Percentiles rank a stretch among this genome's conserved stretches.
Conservation (phyloP, 2,888 invertebrate species). For the Napeogenes sylphis region DNA sequence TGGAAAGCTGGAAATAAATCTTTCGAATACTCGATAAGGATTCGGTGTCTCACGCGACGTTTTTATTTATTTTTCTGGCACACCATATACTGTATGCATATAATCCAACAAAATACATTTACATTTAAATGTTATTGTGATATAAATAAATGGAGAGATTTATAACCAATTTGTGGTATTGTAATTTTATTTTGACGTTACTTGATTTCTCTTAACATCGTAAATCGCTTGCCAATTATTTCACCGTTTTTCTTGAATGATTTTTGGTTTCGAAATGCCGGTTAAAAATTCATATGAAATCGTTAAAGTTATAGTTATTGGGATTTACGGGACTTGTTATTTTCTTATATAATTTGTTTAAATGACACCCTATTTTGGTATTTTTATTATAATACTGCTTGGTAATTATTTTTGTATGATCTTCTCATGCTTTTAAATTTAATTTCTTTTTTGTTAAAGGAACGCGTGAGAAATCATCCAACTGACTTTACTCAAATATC, state of each 20-base stretch:
- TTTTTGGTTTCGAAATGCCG: slow-evolving; percentile 18
- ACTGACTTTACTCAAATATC: too few relatives aligned
- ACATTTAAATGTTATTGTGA: slow-evolving; percentile 4
- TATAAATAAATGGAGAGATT: slow-evolving; percentile 6
- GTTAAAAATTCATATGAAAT: not conserved
- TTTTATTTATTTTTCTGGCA: slow-evolving; percentile 60
- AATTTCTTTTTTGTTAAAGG: too few relatives aligned
- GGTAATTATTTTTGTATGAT: too few relatives aligned
- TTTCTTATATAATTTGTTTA: too few relatives aligned
- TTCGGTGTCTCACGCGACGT: slow-evolving; percentile 74
- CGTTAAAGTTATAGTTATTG: too few relatives aligned
- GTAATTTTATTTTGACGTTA: slow-evolving; percentile 7
- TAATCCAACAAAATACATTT: slow-evolving; percentile 5
- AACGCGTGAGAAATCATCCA: too few relatives aligned
- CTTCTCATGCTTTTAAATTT: too few relatives aligned
- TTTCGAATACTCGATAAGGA: slow-evolving; percentile 72
- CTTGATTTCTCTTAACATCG: slow-evolving; percentile 26
- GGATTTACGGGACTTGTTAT: too few relatives aligned
- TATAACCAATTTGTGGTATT: not conserved
- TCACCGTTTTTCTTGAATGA: slow-evolving; percentile 17
- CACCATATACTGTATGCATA: slow-evolving; percentile 27
- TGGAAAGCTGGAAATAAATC: slow-evolving; percentile 73
- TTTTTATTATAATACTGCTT: too few relatives aligned
- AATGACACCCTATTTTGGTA: too few relatives aligned
- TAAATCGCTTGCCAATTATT: slow-evolving; percentile 23